Conservation (phyloP, 1,140 invertebrate species). For the Drosophila novamexicana region DNA sequence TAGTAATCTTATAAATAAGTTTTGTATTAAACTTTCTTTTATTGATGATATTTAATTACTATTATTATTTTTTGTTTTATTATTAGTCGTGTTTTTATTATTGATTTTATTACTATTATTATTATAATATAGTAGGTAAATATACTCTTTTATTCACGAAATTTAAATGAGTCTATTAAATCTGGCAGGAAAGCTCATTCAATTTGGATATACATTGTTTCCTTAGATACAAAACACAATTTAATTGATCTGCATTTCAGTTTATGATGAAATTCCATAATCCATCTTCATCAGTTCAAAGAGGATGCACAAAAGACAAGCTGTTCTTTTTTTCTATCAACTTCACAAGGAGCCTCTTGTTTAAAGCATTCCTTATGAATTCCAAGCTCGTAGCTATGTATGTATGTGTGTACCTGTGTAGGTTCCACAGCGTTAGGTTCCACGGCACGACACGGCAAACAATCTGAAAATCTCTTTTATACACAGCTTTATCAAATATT, state of each 20-base stretch:
- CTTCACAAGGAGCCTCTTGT: conserved; percentile 38
- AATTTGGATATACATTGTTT: too few species aligned
- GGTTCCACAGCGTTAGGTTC: conserved; percentile 45
- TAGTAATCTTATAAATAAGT: too few species aligned
- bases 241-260: conserved; percentile 35
- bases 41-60: too few species aligned
- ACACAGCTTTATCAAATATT: conserved; percentile 75
- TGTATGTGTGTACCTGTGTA: background rate
- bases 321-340: conserved; percentile 7
- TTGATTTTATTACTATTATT: too few species aligned
- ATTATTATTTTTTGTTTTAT: too few species aligned
- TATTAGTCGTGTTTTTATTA: too few species aligned
- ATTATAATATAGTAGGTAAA: too few species aligned
- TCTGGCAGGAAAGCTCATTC: too few species aligned
- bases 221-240: too few species aligned
- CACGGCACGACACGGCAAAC: conserved; percentile 5
- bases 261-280: conserved; percentile 60
- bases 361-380: conserved; percentile 38
- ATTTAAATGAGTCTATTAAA: too few species aligned
- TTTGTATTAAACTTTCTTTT: too few species aligned
- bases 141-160: too few species aligned
- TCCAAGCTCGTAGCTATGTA: conserved; percentile 24
- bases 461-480: conserved; percentile 66
- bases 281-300: background rate
- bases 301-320: background rate